Evolutionary conservation across 1,140 invertebrate species (phyloP).

Genomic region (Onthophagus taurus): DNA sequence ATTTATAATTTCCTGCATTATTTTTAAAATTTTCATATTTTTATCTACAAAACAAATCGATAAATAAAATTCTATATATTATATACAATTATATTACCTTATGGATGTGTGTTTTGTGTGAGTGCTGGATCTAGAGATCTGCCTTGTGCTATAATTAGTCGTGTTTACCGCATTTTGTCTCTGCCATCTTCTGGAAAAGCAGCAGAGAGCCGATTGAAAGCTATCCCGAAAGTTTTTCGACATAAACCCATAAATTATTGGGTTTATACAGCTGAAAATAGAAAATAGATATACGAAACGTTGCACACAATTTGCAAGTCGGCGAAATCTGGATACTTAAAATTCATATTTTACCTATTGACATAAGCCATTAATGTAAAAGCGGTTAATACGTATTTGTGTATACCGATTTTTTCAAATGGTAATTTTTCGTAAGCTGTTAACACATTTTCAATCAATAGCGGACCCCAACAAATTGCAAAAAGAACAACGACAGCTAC

Average conservation of each 20-base stretch:
- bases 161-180: constrained; percentile 13
- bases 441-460: constrained; percentile 56
- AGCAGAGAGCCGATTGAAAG: constrained; percentile 38
- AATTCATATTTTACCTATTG: constrained; percentile 49
- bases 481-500: constrained; percentile 60
- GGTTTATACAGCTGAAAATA: constrained; percentile 60
- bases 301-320: too few relatives aligned
- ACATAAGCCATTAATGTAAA: constrained; percentile 60
- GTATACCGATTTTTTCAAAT: constrained; percentile 41
- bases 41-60: too few relatives aligned
- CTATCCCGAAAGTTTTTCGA: constrained; percentile 67
- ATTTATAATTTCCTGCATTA: too few relatives aligned
- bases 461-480: constrained; percentile 57
- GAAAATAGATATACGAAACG: too few relatives aligned
- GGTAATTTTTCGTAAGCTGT: constrained; percentile 50
- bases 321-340: too few relatives aligned
- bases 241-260: constrained; percentile 73
- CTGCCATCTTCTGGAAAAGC: constrained; percentile 14
- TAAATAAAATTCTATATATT: too few relatives aligned
- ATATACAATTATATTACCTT: too few relatives aligned
- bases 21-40: too few relatives aligned
- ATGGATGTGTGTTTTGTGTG: constrained; percentile 29
- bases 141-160: constrained; percentile 26
- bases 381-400: constrained; percentile 52
- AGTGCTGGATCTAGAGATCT: constrained; percentile 26